These are phyloP conservation scores for Zoanthus sociatus DNA, from an alignment of 92 coral and sea anemone genomes.

Conservation along the genomic window DNA sequence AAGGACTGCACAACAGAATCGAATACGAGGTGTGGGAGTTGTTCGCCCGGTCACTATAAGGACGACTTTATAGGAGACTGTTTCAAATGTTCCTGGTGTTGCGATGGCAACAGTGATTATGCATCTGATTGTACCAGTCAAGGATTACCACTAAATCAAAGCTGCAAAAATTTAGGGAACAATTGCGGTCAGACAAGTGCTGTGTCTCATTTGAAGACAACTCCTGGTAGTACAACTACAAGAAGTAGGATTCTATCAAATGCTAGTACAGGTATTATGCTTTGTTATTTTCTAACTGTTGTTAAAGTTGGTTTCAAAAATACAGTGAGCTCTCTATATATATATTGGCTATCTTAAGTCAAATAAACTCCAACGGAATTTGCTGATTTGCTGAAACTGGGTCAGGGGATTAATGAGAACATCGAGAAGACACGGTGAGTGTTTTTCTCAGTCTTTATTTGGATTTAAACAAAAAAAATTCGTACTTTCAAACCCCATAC, in stretches of 20 bases:
- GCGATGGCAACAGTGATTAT: constrained; percentile 4
- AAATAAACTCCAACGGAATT: too few species aligned
- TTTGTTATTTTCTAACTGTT: too few species aligned
- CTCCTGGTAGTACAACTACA: neutral
- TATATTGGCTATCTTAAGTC: too few species aligned
- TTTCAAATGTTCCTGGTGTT: constrained; percentile 37
- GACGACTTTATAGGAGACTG: constrained; percentile 24
- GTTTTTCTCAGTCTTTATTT: too few species aligned
- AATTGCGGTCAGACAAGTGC: neutral
- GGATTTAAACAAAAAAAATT: too few species aligned
- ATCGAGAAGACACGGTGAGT: too few species aligned
- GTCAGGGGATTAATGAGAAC: too few species aligned
- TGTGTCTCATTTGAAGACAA: neutral
- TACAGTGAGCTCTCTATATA: too few species aligned
- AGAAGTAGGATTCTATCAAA: neutral
- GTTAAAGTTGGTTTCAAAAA: too few species aligned
- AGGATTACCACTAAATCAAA: neutral
- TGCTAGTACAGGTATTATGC: neutral
- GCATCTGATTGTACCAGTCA: constrained; percentile 12
- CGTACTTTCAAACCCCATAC: too few species aligned
- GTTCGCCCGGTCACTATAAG: constrained; percentile 19
- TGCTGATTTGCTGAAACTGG: too few species aligned
- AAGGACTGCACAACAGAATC: constrained; percentile 13
- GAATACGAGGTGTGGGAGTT: constrained; percentile 24
- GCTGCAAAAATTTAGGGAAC: constrained; percentile 32